Percentiles rank a stretch among this genome's conserved stretches.
Conservation (phyloP, 2,113 vertebrate species). For the Osmerus eperlanus region DNA sequence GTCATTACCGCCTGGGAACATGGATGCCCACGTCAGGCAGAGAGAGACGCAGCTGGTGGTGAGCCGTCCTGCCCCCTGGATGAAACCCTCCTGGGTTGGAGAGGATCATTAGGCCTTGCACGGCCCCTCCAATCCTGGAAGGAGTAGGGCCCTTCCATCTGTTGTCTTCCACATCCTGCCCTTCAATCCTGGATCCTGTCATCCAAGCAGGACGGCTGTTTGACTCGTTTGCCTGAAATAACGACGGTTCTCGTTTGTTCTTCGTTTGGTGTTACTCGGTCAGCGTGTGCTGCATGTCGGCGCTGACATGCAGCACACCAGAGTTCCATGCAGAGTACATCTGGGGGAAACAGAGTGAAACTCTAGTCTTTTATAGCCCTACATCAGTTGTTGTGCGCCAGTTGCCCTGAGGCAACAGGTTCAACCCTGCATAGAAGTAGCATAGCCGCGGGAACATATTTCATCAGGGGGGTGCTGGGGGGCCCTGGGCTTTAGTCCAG, state of each 20-base stretch:
- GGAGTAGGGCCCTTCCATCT: conserved; percentile 33
- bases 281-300: background rate
- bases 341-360: background rate
- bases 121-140: conserved; percentile 11
- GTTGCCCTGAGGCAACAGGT: no score
- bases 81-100: background rate
- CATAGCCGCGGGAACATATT: no score
- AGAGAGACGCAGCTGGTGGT: background rate
- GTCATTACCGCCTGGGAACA: no score
- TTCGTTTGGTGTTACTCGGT: background rate
- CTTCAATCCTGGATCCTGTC: conserved; percentile 28
- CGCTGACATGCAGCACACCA: background rate
- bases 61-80: background rate
- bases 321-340: background rate
- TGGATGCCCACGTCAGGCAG: background rate
- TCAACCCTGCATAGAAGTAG: no score
- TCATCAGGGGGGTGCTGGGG: no score
- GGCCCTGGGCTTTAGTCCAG: no score
- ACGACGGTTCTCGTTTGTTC: background rate
- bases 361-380: background rate
- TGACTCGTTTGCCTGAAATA: conserved; percentile 10
- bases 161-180: conserved; percentile 35
- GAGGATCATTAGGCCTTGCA: conserved; percentile 18
- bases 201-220: conserved; percentile 14
- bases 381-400: no score